phyloP scores from a whole-genome alignment of 1,140 invertebrate species.

The Lepidotrigona ventralis region DNA sequence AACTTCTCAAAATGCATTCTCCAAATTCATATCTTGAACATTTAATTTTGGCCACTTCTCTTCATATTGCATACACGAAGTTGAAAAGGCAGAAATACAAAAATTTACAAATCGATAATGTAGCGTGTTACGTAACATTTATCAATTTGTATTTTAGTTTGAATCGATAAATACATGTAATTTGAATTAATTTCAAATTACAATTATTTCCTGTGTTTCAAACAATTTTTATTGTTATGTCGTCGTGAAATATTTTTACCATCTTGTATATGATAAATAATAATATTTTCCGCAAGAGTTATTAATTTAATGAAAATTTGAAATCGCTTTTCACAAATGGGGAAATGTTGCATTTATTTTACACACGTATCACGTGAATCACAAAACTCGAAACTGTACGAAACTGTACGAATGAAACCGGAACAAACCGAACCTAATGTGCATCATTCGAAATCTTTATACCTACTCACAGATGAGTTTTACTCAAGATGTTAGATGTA shows the following conservation, averaged over 20 bases:
- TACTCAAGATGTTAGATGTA: neutral
- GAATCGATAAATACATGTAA: neutral
- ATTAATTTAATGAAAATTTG: neutral
- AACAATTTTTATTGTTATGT: neutral
- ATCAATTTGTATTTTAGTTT: neutral
- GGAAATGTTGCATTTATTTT: conserved; percentile 10
- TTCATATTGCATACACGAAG: too few relatives aligned
- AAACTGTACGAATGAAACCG: conserved; percentile 32
- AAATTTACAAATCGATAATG: neutral
- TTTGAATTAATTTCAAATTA: neutral
- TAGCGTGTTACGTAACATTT: neutral
- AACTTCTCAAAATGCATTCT: neutral
- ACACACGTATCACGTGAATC: conserved; percentile 27
- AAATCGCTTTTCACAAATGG: neutral
- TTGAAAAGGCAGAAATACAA: neutral
- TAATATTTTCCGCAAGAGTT: neutral
- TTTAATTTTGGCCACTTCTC: too few relatives aligned
- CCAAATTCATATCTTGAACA: neutral
- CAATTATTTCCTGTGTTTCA: neutral
- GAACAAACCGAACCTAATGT: conserved; percentile 24
- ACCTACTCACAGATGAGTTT: conserved; percentile 6
- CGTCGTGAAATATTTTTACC: neutral
- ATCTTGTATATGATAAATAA: neutral
- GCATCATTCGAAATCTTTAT: neutral
- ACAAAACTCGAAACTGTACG: conserved; percentile 9